Conservation (phyloP, 1,140 invertebrate genomes). For the Armadillidium nasatum region DNA sequence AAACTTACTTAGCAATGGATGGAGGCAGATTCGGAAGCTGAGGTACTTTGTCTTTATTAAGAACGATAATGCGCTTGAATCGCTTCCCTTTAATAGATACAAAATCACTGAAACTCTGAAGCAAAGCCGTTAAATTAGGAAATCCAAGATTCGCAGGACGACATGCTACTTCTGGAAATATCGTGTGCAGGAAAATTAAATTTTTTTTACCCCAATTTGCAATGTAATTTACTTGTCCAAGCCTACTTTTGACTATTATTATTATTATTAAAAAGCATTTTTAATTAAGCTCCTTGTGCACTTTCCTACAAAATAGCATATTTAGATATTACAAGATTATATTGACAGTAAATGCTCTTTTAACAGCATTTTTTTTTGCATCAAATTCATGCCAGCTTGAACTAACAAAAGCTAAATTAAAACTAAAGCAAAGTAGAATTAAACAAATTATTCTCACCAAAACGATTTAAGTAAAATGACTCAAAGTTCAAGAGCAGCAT, state of each 20-base stretch:
- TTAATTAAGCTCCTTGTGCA: no score
- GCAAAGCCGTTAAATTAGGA: not conserved
- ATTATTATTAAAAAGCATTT: no score
- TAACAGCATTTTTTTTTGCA: no score
- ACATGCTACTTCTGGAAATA: not conserved
- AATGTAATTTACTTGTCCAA: no score
- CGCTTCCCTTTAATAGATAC: not conserved
- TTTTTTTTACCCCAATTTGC: no score
- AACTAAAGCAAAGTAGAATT: no score
- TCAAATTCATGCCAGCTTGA: no score
- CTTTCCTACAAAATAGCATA: no score
- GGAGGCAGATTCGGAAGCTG: not conserved
- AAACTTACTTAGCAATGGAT: not conserved
- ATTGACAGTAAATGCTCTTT: no score
- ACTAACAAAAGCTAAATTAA: no score
- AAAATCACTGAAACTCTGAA: not conserved
- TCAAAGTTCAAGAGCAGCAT: conserved; percentile 57
- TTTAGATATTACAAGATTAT: no score
- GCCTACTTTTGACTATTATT: no score
- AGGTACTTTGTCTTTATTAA: not conserved
- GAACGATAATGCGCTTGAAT: not conserved
- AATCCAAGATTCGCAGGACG: not conserved
- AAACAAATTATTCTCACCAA: conserved; percentile 45
- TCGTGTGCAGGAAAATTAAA: not conserved
- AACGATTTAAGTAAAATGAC: conserved; percentile 54